phyloP scores from a whole-genome alignment of 2,113 vertebrate species.

The Nymphicus hollandicus region DNA sequence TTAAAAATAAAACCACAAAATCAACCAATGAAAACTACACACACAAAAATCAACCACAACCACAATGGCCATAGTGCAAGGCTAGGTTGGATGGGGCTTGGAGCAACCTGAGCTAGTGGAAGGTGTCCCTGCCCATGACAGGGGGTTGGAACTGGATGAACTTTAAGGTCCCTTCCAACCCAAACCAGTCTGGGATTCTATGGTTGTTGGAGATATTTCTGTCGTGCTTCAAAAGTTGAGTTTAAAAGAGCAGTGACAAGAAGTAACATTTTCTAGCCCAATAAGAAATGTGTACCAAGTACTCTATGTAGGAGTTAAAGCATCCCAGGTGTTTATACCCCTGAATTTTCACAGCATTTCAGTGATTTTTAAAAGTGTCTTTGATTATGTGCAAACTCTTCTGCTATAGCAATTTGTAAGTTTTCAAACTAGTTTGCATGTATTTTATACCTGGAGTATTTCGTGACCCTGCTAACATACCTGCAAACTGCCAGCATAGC shows the following conservation, averaged over 20 bases:
- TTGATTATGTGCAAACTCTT: neutral
- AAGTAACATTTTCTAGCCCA: neutral
- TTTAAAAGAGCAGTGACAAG: neutral
- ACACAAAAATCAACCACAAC: neutral
- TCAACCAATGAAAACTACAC: neutral
- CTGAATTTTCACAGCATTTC: neutral
- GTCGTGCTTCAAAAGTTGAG: neutral
- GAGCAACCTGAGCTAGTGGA: neutral
- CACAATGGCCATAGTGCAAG: neutral
- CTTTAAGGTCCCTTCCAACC: neutral
- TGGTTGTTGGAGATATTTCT: neutral
- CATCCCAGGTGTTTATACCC: neutral
- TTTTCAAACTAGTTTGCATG: neutral
- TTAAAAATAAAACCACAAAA: neutral
- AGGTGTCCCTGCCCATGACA: neutral
- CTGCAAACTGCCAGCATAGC: neutral
- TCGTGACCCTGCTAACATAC: neutral
- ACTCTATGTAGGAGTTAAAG: neutral
- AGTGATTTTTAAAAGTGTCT: neutral
- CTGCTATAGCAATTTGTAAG: neutral
- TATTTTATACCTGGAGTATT: neutral
- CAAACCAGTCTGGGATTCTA: neutral
- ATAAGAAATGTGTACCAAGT: neutral
- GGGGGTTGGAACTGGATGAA: neutral
- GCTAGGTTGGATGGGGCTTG: neutral